Conservation (phyloP, 2,797 vertebrate species). For the Lindbergichthys nudifrons region DNA sequence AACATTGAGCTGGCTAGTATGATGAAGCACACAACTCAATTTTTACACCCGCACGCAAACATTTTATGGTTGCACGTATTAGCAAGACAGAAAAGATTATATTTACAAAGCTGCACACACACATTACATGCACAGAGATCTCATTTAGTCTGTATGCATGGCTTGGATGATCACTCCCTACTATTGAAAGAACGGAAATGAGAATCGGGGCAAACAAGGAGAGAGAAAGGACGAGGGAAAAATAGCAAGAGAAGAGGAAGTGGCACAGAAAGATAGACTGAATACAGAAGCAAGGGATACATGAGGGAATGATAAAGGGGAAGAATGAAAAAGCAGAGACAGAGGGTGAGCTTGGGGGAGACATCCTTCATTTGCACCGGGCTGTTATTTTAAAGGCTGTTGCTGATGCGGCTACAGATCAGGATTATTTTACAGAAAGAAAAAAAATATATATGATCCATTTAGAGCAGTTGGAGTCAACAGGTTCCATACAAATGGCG, state of each 20-base stretch:
- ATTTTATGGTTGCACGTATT: constrained; percentile 34
- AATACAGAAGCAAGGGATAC: constrained; percentile 25
- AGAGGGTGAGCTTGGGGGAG: constrained; percentile 5
- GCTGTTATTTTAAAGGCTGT: constrained; percentile 24
- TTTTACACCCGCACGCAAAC: constrained; percentile 27
- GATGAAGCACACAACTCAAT: constrained; percentile 68
- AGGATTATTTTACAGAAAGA: constrained; percentile 33
- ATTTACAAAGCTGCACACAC: constrained; percentile 41
- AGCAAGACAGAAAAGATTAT: constrained; percentile 60
- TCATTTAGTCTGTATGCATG: constrained; percentile 62
- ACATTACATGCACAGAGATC: constrained; percentile 38
- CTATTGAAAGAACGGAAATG: constrained; percentile 71
- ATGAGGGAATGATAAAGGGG: constrained; percentile 19
- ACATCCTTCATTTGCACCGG: constrained; percentile 2
- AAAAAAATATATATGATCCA: constrained; percentile 16
- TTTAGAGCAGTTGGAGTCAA: constrained; percentile 55
- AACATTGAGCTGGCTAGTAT: constrained; percentile 74
- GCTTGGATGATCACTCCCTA: constrained; percentile 53
- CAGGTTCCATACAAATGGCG: constrained; percentile 54
- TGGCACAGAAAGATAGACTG: constrained; percentile 28
- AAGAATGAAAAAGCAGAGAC: constrained; percentile 8
- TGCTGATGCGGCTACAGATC: constrained; percentile 27
- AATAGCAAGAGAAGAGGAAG: constrained; percentile 34
- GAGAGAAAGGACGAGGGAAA: not conserved
- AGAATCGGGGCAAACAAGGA: constrained; percentile 57